phyloP scores from a whole-genome alignment of 2,888 invertebrate genomes.

The Myathropa florea region DNA sequence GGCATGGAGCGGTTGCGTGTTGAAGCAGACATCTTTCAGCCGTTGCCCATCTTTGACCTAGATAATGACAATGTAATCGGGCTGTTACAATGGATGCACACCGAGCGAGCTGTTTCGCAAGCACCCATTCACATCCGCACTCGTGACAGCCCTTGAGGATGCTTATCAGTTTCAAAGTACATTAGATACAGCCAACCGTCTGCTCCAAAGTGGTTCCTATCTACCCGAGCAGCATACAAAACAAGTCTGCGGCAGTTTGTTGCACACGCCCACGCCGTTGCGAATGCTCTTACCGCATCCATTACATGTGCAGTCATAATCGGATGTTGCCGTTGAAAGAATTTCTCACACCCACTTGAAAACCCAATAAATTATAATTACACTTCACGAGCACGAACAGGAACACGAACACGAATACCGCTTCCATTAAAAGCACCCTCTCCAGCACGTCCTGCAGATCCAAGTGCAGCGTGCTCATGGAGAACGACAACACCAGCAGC shows the following conservation, averaged over 20 bases:
- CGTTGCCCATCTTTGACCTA: background rate
- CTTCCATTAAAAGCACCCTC: slow-evolving; percentile 54
- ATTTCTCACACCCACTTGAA: slow-evolving; percentile 54
- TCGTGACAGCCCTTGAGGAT: background rate
- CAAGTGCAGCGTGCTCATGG: slow-evolving; percentile 32
- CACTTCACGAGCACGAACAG: slow-evolving; percentile 53
- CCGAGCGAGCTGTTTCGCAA: background rate
- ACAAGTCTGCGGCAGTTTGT: slow-evolving; percentile 27
- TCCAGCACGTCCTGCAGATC: background rate
- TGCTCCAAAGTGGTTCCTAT: background rate
- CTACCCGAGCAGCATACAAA: slow-evolving; percentile 22
- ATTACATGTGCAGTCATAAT: slow-evolving; percentile 27
- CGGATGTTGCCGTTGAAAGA: slow-evolving; percentile 52
- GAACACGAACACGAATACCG: slow-evolving; percentile 30
- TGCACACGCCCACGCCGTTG: background rate
- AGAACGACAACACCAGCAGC: slow-evolving; percentile 50
- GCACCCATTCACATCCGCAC: background rate
- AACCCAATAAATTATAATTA: slow-evolving; percentile 69
- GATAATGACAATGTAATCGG: background rate
- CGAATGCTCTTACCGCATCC: background rate
- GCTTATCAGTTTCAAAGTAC: slow-evolving; percentile 40
- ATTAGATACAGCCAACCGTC: slow-evolving; percentile 25
- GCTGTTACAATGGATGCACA: background rate
- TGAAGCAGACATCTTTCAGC: background rate
- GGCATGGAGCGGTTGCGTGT: background rate